These are phyloP conservation scores for Porites evermanni DNA, from an alignment of 92 coral and sea anemone genomes.

Conservation along the genomic window DNA sequence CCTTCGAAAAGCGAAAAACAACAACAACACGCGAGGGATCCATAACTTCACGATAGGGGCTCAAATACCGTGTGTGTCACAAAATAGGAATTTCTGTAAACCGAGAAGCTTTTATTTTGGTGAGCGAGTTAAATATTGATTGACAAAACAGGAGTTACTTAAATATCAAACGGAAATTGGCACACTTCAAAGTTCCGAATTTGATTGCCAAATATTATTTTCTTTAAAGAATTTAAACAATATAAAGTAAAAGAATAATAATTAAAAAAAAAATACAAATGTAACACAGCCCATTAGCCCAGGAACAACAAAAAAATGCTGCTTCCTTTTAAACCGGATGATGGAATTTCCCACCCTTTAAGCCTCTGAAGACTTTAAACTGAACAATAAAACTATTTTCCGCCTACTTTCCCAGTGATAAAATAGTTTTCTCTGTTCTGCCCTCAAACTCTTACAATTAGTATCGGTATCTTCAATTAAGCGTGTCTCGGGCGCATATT, in stretches of 20 bases:
- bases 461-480: no score
- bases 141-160: slow-evolving; percentile 15
- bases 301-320: no score
- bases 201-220: neutral
- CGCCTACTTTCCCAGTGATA: no score
- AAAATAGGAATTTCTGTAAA: slow-evolving; percentile 20
- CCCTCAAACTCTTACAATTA: no score
- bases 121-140: neutral
- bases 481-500: no score
- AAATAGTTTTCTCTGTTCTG: no score
- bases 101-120: slow-evolving; percentile 10
- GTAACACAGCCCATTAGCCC: neutral
- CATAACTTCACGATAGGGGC: neutral
- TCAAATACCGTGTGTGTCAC: neutral
- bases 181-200: neutral
- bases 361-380: no score
- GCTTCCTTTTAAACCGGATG: no score
- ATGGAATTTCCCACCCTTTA: no score
- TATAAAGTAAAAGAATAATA: neutral
- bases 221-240: neutral
- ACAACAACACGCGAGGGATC: neutral
- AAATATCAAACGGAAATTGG: slow-evolving; percentile 3
- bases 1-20: neutral
- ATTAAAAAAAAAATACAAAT: no score
- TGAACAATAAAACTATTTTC: no score